Percentiles rank a stretch among this genome's conserved stretches.
phyloP scores from a whole-genome alignment of 92 coral and sea anemone species.

The Zoanthus sociatus region DNA sequence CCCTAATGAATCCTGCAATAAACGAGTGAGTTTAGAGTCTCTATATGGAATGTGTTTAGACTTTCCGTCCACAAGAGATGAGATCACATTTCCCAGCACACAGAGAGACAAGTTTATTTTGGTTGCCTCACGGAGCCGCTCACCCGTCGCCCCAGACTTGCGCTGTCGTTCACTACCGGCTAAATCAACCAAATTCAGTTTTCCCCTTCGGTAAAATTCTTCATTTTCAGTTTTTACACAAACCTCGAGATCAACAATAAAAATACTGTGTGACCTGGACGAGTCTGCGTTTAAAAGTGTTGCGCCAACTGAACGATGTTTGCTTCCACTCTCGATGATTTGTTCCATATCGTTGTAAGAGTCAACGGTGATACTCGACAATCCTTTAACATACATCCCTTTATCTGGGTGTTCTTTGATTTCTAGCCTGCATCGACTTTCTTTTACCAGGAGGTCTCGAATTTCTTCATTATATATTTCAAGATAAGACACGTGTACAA shows the following conservation, averaged over 20 bases:
- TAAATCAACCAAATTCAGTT: constrained; percentile 84
- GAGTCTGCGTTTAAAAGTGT: constrained; percentile 84
- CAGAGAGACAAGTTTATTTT: constrained; percentile 84
- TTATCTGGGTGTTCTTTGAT: constrained; percentile 89
- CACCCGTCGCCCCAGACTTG: constrained; percentile 88
- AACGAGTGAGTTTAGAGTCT: constrained; percentile 89
- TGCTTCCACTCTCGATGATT: constrained; percentile 72
- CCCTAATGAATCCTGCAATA: constrained; percentile 86
- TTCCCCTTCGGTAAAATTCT: constrained; percentile 77
- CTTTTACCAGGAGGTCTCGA: constrained; percentile 76
- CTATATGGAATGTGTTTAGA: constrained; percentile 84
- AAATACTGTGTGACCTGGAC: constrained; percentile 86
- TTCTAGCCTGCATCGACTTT: constrained; percentile 71
- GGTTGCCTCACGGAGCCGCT: constrained; percentile 88
- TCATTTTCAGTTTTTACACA: constrained; percentile 67
- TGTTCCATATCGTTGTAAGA: constrained; percentile 79
- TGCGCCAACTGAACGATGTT: constrained; percentile 86
- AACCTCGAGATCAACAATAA: constrained; percentile 76
- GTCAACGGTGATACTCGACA: constrained; percentile 84
- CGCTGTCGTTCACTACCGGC: constrained; percentile 95
- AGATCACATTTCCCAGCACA: constrained; percentile 88
- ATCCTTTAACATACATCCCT: constrained; percentile 87
- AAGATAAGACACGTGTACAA: constrained; percentile 82
- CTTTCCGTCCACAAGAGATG: constrained; percentile 85
- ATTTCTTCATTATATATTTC: constrained; percentile 90